Conservation (phyloP, 2,888 invertebrate genomes). For the Chironomus riparius region DNA sequence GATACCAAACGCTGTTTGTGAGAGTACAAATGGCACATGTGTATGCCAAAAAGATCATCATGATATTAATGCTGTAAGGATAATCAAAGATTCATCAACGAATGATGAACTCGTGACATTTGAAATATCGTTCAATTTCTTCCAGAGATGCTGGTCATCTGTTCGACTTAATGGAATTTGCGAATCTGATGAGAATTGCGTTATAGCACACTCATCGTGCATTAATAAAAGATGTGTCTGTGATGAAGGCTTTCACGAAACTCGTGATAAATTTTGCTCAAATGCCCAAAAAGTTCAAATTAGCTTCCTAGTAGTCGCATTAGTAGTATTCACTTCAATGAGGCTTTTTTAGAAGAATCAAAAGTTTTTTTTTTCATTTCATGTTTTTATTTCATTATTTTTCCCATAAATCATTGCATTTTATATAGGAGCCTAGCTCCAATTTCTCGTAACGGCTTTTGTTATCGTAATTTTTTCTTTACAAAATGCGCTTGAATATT, state of each 20-base stretch:
- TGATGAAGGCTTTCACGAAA: constrained; percentile 27
- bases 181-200: constrained; percentile 31
- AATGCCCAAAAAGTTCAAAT: constrained; percentile 21
- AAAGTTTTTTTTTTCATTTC: neutral
- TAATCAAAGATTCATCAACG: constrained; percentile 3
- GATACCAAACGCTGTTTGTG: neutral
- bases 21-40: neutral
- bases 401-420: neutral
- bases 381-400: neutral
- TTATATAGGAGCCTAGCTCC: neutral
- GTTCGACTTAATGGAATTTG: constrained; percentile 30
- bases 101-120: constrained; percentile 6
- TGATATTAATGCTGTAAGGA: constrained; percentile 21
- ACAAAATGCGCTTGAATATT: too few species aligned
- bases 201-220: constrained; percentile 29
- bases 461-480: too few species aligned
- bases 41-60: constrained; percentile 12
- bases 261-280: constrained; percentile 14
- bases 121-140: constrained; percentile 22
- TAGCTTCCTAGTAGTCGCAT: neutral
- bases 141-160: constrained; percentile 32
- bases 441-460: neutral
- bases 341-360: constrained; percentile 4
- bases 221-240: constrained; percentile 30
- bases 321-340: neutral